A percentile compares a stretch with the other conserved stretches of the same genome.
These are phyloP conservation scores for Sitobion miscanthi DNA, from an alignment of 1,140 invertebrate genomes.

Conservation along the genomic window DNA sequence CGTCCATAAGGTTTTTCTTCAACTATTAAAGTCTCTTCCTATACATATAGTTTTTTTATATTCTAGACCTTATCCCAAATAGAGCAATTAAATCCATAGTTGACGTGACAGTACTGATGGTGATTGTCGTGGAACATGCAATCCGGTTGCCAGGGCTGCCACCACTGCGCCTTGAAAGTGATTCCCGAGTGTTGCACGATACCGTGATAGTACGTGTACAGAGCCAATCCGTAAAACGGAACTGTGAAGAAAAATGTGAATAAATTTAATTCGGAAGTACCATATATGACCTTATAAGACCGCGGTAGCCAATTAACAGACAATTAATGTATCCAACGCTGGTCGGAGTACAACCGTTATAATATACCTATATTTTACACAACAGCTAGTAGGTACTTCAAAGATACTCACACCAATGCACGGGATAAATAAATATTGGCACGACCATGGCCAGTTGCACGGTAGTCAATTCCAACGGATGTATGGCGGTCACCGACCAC, in stretches of 20 bases:
- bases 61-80: constrained; percentile 71
- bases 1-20: not conserved
- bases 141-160: constrained; percentile 79
- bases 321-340: not conserved
- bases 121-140: constrained; percentile 80
- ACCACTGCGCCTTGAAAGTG: constrained; percentile 76
- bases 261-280: not conserved
- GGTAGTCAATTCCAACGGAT: constrained; percentile 72
- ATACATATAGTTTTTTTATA: too few species aligned
- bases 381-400: not conserved
- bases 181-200: constrained; percentile 80
- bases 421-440: constrained; percentile 68
- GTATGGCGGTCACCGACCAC: constrained; percentile 77
- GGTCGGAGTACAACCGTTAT: not conserved
- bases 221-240: constrained; percentile 66
- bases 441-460: constrained; percentile 68
- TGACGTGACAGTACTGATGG: constrained; percentile 79
- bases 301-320: not conserved
- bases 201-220: constrained; percentile 77
- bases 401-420: constrained; percentile 71
- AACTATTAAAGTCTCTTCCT: not conserved
- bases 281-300: not conserved
- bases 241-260: constrained; percentile 64
- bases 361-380: not conserved
- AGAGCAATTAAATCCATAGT: constrained; percentile 75